Percentiles rank a stretch among this genome's conserved stretches.
These are phyloP conservation scores for Rhabdophis nuchalis DNA, from an alignment of 2,797 vertebrate genomes.

Conservation along the genomic window DNA sequence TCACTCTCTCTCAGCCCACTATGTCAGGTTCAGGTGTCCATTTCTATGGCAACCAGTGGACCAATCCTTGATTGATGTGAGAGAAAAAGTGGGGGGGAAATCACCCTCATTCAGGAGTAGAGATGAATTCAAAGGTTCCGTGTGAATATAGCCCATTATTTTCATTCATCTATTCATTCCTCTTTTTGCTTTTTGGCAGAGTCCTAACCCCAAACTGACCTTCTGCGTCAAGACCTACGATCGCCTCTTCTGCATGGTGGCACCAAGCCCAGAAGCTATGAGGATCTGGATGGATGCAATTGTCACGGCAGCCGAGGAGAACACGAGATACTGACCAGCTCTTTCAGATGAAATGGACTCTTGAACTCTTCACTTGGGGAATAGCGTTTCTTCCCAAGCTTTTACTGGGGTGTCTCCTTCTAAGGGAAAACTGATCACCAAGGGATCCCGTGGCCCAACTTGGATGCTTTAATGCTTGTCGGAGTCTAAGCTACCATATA, in stretches of 20 bases:
- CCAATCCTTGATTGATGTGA: background rate
- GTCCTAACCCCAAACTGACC: conserved; percentile 82
- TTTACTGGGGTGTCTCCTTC: background rate
- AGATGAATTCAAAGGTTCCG: background rate
- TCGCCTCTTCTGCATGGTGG: conserved; percentile 88
- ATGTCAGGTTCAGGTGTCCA: background rate
- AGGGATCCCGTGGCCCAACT: background rate
- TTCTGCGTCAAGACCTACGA: conserved; percentile 94
- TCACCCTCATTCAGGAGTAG: background rate
- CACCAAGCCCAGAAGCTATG: conserved; percentile 85
- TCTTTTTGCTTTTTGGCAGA: conserved; percentile 64
- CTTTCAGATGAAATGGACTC: background rate
- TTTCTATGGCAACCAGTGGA: background rate
- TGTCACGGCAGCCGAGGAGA: conserved; percentile 86
- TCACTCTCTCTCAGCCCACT: background rate
- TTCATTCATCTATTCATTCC: background rate
- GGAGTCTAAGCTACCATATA: background rate
- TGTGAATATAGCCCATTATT: background rate
- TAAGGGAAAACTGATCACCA: background rate
- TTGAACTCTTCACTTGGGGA: background rate
- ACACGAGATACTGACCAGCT: conserved; percentile 77
- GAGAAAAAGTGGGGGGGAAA: background rate
- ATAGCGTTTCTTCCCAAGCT: background rate
- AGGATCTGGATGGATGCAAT: conserved; percentile 94
- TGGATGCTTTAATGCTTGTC: background rate